Base-by-base conservation (phyloP, 2,797 vertebrate genomes). In the Sebastes umbrosus region DNA sequence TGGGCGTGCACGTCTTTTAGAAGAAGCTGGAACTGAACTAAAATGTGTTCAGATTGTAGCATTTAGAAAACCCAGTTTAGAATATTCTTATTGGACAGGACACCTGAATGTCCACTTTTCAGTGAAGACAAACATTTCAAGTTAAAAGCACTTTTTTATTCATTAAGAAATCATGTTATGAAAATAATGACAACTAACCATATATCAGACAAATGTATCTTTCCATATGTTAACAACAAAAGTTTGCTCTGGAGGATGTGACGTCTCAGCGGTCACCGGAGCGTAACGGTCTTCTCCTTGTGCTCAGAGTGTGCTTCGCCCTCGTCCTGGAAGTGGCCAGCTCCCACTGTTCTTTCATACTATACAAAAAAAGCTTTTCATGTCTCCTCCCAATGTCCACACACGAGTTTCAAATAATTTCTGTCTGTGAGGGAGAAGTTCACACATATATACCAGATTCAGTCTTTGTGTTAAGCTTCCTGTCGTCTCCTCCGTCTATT, bases 101-200 rank as follows among this genome's bases (percentile, higher is more conserved):
- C 20, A 46, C 34, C 10, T 13, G 2, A 12, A 18, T 4, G 16
- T 14, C 83, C 4, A 69, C 34, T 11, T 70, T 25, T 7, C 36
- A 83, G 18, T 59, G 27, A 85, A 43, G 24, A 84, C 83, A 89
- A 76, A 76, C 71, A 67, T 65, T 86, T 90, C 39, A 91, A 88
- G 87, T 94, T 94, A 91, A 95, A 95, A 94, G 85, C 84, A 90
- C 70, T 92, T 93, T 89, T 93, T 92, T 88, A 94, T 94, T 94
- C 78, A 92, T 93, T 94, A 94, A 88, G 92, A 95, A 95, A 95
- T 91, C 80, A 92, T 91, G 93, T 96, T 95, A 94, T 94, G 94
- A 95, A 95, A 95, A 95, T 95, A 93, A 95, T 93, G 91, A 94
- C 90, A 91, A 90, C 86, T 91, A 93, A 91, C 77, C 84, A 79